phyloP scores from a whole-genome alignment of 1,140 invertebrate species.

The Periplaneta americana region DNA sequence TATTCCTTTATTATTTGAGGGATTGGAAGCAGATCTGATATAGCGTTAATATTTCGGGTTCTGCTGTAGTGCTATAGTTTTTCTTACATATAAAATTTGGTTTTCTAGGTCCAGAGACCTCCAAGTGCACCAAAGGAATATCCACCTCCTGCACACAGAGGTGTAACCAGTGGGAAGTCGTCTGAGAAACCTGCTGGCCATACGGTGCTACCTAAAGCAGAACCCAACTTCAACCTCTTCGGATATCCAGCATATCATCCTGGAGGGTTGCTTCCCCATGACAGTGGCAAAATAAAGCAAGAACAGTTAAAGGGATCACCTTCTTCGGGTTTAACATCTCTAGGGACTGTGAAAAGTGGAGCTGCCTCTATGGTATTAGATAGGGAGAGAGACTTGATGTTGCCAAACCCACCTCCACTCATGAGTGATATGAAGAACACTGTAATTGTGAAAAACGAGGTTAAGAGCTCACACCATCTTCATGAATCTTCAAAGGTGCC shows the following conservation, averaged over 20 bases:
- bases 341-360: not conserved
- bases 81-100: no score
- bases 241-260: slow-evolving; percentile 60
- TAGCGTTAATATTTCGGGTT: no score
- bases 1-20: no score
- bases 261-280: slow-evolving; percentile 38
- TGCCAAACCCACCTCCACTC: slow-evolving; percentile 53
- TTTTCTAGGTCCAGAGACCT: slow-evolving; percentile 29
- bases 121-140: slow-evolving; percentile 44
- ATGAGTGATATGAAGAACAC: slow-evolving; percentile 64
- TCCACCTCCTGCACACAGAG: slow-evolving; percentile 47
- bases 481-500: slow-evolving; percentile 50
- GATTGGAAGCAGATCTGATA: no score
- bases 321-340: slow-evolving; percentile 26
- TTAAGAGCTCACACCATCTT: slow-evolving; percentile 47
- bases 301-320: slow-evolving; percentile 44
- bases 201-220: slow-evolving; percentile 57
- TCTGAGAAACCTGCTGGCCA: slow-evolving; percentile 49
- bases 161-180: slow-evolving; percentile 37
- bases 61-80: no score
- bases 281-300: slow-evolving; percentile 39
- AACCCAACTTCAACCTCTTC: slow-evolving; percentile 67
- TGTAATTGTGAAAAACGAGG: slow-evolving; percentile 73
- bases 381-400: slow-evolving; percentile 11
- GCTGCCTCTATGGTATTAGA: not conserved